Evolutionary conservation across 1,140 invertebrate genomes (phyloP).

Genomic region (Brachionus plicatilis): DNA sequence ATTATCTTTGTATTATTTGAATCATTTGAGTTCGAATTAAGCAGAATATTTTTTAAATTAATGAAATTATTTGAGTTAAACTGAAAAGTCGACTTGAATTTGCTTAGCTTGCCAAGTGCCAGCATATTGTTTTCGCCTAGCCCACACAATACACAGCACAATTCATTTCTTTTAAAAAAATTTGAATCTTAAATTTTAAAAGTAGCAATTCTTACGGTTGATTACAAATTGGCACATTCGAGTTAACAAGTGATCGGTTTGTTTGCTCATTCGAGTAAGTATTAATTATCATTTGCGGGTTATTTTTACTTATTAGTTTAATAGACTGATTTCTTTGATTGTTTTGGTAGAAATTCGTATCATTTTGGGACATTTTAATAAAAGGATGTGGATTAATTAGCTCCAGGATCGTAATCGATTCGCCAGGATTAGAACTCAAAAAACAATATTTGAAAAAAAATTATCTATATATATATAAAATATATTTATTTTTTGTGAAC

Average conservation of each 20-base stretch:
- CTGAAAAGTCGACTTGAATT: conserved; percentile 2
- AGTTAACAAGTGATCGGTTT: background rate
- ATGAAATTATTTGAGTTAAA: conserved; percentile 17
- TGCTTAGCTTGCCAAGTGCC: background rate
- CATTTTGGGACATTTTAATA: conserved; percentile 19
- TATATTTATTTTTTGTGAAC: background rate
- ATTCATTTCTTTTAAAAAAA: conserved; percentile 48
- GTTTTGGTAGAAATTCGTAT: background rate
- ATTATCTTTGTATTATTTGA: background rate
- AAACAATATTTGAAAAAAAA: background rate
- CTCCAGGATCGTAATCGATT: background rate
- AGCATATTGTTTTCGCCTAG: background rate
- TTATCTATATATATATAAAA: background rate
- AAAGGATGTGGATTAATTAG: background rate
- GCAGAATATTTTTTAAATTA: conserved; percentile 11
- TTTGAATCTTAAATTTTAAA: background rate
- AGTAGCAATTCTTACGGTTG: background rate
- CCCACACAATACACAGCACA: conserved; percentile 41
- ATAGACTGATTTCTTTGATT: background rate
- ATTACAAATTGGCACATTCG: background rate
- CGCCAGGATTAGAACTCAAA: background rate
- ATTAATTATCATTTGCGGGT: background rate
- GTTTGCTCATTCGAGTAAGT: conserved; percentile 18
- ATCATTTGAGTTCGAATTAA: conserved; percentile 13
- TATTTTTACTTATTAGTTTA: background rate